Base-by-base conservation (phyloP, 2,888 invertebrate genomes). In the Nasonia oneida region DNA sequence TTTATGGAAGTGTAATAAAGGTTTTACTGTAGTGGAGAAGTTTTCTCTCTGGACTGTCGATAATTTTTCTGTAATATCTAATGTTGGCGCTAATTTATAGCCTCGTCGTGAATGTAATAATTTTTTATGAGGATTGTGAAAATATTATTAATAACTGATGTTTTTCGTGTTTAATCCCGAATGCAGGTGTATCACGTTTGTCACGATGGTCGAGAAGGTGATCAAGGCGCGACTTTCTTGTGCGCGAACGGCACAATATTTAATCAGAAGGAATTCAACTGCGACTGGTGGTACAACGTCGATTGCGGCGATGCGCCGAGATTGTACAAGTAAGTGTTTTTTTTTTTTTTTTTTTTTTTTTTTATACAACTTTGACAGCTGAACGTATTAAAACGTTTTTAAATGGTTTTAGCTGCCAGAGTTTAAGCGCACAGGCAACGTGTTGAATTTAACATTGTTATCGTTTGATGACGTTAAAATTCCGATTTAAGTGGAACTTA, bases 231-330 rank as follows among this genome's bases (percentile, higher is more conserved):
- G 0, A 95, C 96, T 0, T 97, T 98, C 94, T 95, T 98, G 4
- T 98, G 98, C 93, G 96, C 97, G 79, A 97, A 98, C 90, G 98
- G 98, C 1, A 98, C 98, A 0, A 94, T 98, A 86, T 98, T 98
- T 93, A 97, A 97, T 93, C 98, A 98, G 91, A 95, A 96, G 87
- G 96, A 97, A 91, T 98, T 98, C 90, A 95, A 97, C 2, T 98
- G 98, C 90, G 98, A 98, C 92, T 98, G 97, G 97, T 98, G 98
- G 98, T 97, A 97, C 94, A 98, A 98, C 92, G 97, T 97, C 0
- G 96, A 97, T 91, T 98, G 98, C 90, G 95, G 95, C 5, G 95
- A 96, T 86, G 96, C 97, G n/a, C 94, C 95, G 3, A 94, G 94
- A 57, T 95, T 96, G 87, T 98, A 97, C 94, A 95, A 95, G 97